These are phyloP conservation scores for Seriola aureovittata DNA, from an alignment of 2,113 vertebrate species.

Conservation along the genomic window DNA sequence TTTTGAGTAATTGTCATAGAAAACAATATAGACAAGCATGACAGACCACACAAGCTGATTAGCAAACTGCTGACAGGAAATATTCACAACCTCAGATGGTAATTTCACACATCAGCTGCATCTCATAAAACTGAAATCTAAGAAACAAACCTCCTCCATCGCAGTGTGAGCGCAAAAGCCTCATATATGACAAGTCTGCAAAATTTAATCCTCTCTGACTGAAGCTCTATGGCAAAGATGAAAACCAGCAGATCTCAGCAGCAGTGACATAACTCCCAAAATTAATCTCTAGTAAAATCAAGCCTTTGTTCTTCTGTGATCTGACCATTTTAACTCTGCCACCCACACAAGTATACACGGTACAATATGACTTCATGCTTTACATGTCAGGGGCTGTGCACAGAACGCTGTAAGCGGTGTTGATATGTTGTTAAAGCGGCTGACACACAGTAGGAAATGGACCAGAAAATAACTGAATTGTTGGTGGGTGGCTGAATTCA, in stretches of 20 bases:
- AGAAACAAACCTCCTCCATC: not conserved
- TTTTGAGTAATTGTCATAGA: not conserved
- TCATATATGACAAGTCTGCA: constrained; percentile 40
- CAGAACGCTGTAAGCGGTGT: not conserved
- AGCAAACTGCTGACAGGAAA: constrained; percentile 6
- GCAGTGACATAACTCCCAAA: constrained; percentile 63
- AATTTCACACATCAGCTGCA: constrained; percentile 14
- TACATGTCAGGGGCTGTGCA: constrained; percentile 2
- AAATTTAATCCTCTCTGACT: constrained; percentile 56
- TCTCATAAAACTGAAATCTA: not conserved
- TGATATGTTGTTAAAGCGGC: not conserved
- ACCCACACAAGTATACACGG: constrained; percentile 5
- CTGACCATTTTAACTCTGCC: constrained; percentile 15
- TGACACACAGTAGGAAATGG: not conserved
- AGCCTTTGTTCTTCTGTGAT: constrained; percentile 40
- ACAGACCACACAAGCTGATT: not conserved
- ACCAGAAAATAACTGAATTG: not conserved
- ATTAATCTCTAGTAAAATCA: constrained; percentile 63
- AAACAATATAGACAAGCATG: not conserved
- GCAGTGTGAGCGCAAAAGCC: constrained; percentile 8
- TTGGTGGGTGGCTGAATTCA: constrained; percentile 1
- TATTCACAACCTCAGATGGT: not conserved
- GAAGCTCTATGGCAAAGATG: constrained; percentile 18
- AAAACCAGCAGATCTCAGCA: constrained; percentile 55
- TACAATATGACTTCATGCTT: constrained; percentile 7